Conservation (phyloP, 1,140 invertebrate genomes). For the Batillaria attramentaria region DNA sequence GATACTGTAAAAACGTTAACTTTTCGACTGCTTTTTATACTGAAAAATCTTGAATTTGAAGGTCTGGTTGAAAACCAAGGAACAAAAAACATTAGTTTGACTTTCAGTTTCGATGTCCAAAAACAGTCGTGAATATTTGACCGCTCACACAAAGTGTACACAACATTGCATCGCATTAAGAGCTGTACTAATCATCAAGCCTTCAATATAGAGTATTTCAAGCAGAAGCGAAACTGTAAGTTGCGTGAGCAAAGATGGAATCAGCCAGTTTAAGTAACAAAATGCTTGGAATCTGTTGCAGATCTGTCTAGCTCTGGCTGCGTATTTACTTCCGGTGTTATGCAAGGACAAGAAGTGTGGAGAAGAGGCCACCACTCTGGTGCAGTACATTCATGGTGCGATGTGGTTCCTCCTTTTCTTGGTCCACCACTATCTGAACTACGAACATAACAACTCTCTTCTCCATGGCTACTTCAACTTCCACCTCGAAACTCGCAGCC, state of each 20-base stretch:
- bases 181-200: neutral
- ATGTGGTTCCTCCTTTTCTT: constrained; percentile 15
- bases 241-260: neutral
- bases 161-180: neutral
- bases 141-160: neutral
- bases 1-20: too few species aligned
- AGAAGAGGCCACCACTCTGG: constrained; percentile 6
- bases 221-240: neutral
- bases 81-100: too few species aligned
- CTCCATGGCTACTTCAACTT: constrained; percentile 25
- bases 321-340: constrained; percentile 9
- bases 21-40: too few species aligned
- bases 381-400: constrained; percentile 18
- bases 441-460: constrained; percentile 20
- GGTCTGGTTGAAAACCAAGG: too few species aligned
- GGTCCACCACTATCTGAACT: constrained; percentile 8
- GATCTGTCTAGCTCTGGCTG: constrained; percentile 17
- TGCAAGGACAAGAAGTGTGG: constrained; percentile 15
- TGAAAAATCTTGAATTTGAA: too few species aligned
- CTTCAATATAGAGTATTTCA: neutral
- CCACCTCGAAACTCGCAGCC: constrained; percentile 21
- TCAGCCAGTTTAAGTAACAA: neutral
- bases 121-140: neutral
- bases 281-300: neutral
- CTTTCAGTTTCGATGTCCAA: neutral